Percentiles rank a stretch among this genome's conserved stretches.
phyloP scores from a whole-genome alignment of 2,797 vertebrate genomes.

The Echeneis naucrates region DNA sequence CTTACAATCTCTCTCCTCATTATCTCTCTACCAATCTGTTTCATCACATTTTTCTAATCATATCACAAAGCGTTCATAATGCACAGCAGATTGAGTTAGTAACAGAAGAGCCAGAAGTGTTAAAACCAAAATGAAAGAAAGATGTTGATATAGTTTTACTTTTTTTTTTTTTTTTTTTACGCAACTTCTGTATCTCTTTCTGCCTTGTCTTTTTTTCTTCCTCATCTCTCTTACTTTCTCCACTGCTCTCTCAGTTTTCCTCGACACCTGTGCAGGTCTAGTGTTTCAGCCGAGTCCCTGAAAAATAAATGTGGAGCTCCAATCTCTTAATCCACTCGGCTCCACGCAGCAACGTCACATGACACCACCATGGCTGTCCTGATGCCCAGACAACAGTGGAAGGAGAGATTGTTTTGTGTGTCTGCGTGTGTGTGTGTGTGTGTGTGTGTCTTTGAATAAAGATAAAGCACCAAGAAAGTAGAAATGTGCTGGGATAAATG shows the following conservation, averaged over 20 bases:
- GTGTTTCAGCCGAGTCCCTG: conserved; percentile 94
- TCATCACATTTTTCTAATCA: conserved; percentile 3
- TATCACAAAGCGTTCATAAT: not conserved
- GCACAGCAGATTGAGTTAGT: not conserved
- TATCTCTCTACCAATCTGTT: not conserved
- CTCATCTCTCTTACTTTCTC: conserved; percentile 39
- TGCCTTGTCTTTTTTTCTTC: conserved; percentile 35
- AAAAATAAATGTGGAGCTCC: conserved; percentile 98
- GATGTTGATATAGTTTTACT: too few species aligned
- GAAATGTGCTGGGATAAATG: not conserved
- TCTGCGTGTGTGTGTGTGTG: conserved; percentile 37
- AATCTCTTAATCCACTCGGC: conserved; percentile 99
- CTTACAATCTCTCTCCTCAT: not conserved
- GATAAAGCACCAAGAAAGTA: conserved; percentile 39
- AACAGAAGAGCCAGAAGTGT: conserved; percentile 6
- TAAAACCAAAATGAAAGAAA: not conserved
- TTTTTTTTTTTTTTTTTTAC: conserved; percentile 23
- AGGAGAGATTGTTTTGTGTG: conserved; percentile 62
- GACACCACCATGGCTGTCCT: conserved; percentile 90
- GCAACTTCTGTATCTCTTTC: conserved; percentile 20
- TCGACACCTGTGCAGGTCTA: conserved; percentile 98
- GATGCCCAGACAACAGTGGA: conserved; percentile 91
- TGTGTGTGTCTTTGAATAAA: conserved; percentile 34
- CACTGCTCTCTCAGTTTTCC: conserved; percentile 77
- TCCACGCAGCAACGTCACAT: conserved; percentile 97